These are phyloP conservation scores for Sinotaia quadrata DNA, from an alignment of 2,888 invertebrate genomes.

Conservation along the genomic window DNA sequence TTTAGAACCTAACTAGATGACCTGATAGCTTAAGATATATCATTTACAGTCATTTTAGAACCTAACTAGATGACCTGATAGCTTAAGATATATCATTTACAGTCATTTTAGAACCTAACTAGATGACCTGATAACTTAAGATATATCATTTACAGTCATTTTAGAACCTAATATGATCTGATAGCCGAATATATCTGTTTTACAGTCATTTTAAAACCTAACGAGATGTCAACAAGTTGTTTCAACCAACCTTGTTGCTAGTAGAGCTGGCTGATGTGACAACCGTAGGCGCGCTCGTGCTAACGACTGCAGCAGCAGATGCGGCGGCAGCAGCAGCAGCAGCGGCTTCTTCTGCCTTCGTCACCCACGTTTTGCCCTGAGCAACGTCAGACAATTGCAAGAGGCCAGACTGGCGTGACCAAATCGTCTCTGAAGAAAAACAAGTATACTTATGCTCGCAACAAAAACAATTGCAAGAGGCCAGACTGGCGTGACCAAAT, in stretches of 20 bases:
- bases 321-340: not conserved
- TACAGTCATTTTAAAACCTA: no score
- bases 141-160: no score
- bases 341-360: constrained; percentile 26
- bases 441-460: not conserved
- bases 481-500: constrained; percentile 37
- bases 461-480: constrained; percentile 22
- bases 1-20: no score
- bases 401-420: constrained; percentile 33
- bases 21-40: no score
- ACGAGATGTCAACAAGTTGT: no score
- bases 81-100: no score
- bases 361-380: constrained; percentile 26
- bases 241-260: constrained; percentile 18
- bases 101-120: no score
- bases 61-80: no score
- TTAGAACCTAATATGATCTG: no score
- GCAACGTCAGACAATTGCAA: constrained; percentile 29
- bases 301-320: not conserved
- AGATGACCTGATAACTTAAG: no score
- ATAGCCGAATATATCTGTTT: no score
- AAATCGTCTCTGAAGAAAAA: constrained; percentile 33
- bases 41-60: no score
- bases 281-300: not conserved
- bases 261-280: not conserved